Evolutionary conservation across 2,888 invertebrate genomes (phyloP).

Genomic region (Pterostichus madidus): DNA sequence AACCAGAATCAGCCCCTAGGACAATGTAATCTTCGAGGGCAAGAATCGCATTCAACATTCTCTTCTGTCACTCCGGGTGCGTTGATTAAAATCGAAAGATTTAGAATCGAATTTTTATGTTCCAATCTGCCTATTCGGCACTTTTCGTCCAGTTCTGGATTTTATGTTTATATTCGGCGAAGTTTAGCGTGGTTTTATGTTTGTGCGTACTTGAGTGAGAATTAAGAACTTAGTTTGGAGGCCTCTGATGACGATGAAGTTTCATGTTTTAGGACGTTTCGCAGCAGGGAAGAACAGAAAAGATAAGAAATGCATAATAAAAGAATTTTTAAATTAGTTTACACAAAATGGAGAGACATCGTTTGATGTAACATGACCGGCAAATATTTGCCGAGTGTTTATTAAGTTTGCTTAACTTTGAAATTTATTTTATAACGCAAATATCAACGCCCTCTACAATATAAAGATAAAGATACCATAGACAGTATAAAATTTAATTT

Average conservation of each 20-base stretch:
- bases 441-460: no score
- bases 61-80: conserved; percentile 2
- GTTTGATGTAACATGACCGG: no score
- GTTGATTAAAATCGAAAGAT: conserved; percentile 54
- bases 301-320: no score
- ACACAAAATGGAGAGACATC: no score
- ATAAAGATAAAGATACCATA: no score
- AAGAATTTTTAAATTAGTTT: no score
- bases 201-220: background rate
- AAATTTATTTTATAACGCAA: no score
- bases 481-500: no score
- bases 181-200: conserved; percentile 14
- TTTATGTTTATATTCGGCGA: conserved; percentile 47
- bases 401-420: no score
- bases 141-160: conserved; percentile 38
- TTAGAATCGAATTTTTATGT: conserved; percentile 58
- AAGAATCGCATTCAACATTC: background rate
- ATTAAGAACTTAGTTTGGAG: background rate
- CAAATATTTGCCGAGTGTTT: no score
- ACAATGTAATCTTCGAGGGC: conserved; percentile 14
- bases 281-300: no score
- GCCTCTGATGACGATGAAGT: background rate
- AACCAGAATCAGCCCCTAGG: conserved; percentile 12
- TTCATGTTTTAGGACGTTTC: background rate
- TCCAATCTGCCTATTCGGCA: conserved; percentile 36